Conservation (phyloP, 2,888 invertebrate species). For the Hyppa rectilinea region DNA sequence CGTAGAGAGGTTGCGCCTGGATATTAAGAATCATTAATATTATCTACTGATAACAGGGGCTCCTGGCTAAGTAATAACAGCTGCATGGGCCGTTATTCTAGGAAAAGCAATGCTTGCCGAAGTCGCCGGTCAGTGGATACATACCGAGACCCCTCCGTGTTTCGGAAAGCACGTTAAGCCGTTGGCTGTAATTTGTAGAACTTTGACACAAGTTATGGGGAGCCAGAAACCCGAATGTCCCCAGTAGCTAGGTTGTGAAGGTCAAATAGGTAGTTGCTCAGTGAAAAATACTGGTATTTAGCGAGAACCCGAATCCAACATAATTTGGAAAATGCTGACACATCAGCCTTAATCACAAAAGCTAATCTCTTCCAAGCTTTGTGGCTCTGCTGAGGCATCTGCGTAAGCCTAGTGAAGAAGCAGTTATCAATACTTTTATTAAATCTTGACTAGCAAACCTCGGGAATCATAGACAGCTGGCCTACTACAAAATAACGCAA, state of each 20-base stretch:
- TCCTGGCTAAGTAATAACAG: not conserved
- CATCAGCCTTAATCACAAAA: no score
- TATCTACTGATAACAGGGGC: not conserved
- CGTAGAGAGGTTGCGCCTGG: constrained; percentile 35
- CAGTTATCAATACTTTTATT: not conserved
- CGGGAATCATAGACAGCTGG: not conserved
- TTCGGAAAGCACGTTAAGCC: not conserved
- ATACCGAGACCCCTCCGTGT: not conserved
- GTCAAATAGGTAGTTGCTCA: no score
- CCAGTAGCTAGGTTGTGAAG: no score
- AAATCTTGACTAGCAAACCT: not conserved
- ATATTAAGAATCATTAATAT: constrained; percentile 5
- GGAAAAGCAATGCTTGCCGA: not conserved
- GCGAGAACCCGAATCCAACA: no score
- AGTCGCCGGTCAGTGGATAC: no score
- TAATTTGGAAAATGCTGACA: no score
- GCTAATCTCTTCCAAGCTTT: not conserved
- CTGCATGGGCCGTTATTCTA: not conserved
- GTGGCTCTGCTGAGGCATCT: not conserved
- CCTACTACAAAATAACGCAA: not conserved
- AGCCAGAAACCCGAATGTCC: not conserved
- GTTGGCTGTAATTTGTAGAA: not conserved
- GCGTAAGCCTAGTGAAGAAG: not conserved
- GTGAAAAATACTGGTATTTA: no score
- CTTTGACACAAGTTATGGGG: no score